Percentiles rank a stretch among this genome's conserved stretches.
Conservation (phyloP, 2,797 vertebrate species). For the Uromys caudimaculatus region DNA sequence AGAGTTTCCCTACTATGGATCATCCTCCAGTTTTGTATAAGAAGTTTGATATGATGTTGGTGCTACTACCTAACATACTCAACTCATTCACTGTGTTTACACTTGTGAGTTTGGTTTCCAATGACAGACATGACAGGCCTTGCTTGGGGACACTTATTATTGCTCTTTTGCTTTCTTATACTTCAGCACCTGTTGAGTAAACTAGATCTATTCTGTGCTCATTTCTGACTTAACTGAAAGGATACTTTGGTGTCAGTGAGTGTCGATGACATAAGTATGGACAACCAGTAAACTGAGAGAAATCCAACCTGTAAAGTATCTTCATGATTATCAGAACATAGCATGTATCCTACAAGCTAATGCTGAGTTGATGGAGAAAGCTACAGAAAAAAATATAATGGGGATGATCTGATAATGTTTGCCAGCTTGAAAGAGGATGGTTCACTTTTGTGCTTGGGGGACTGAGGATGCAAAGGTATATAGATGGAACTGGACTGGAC, state of each 20-base stretch:
- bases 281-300: neutral
- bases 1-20: neutral
- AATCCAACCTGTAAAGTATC: neutral
- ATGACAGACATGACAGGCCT: accelerated
- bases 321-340: neutral
- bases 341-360: neutral
- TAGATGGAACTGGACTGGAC: accelerated
- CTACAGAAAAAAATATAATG: neutral
- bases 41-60: neutral
- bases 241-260: neutral
- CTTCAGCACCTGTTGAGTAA: neutral
- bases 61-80: accelerated
- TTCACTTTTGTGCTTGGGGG: neutral
- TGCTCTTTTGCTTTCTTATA: neutral
- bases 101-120: neutral
- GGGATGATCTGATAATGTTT: neutral
- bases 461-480: neutral
- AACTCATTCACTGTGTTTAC: accelerated
- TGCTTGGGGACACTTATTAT: neutral
- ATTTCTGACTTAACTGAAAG: neutral
- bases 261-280: accelerated
- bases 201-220: neutral
- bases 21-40: neutral
- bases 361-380: neutral
- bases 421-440: neutral